Percentiles rank a stretch among this genome's conserved stretches.
These are phyloP conservation scores for Drymonia ruficornis DNA, from an alignment of 2,888 invertebrate genomes.

Conservation along the genomic window DNA sequence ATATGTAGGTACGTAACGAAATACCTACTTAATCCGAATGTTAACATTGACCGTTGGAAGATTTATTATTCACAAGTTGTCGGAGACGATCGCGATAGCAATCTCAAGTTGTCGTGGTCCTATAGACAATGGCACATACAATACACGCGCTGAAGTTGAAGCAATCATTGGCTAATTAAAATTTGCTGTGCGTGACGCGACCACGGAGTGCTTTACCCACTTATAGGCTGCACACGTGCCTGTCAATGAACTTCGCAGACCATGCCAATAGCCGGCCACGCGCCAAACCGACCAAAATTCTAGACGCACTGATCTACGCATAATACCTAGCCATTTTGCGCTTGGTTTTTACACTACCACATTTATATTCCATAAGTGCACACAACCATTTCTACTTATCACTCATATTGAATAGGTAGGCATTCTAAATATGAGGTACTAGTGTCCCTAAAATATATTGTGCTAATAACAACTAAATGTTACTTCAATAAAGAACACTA, in stretches of 20 bases:
- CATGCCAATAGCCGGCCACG: slow-evolving; percentile 61
- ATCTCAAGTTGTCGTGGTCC: slow-evolving; percentile 62
- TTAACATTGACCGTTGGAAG: slow-evolving; percentile 48
- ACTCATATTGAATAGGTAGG: not conserved
- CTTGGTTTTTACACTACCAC: not conserved
- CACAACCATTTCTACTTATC: not conserved
- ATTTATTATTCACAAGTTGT: slow-evolving; percentile 67
- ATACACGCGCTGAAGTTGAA: slow-evolving; percentile 60
- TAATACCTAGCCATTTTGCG: not conserved
- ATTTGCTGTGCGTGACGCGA: slow-evolving; percentile 80
- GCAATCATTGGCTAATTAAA: slow-evolving; percentile 80
- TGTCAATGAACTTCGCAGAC: slow-evolving; percentile 81
- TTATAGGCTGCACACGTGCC: slow-evolving; percentile 81
- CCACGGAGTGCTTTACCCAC: slow-evolving; percentile 73
- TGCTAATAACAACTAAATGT: too few species aligned
- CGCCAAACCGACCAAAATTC: slow-evolving; percentile 52
- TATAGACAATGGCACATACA: slow-evolving; percentile 60
- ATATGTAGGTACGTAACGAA: slow-evolving; percentile 17
- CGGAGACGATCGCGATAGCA: slow-evolving; percentile 59
- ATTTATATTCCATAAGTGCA: not conserved
- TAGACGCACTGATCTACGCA: slow-evolving; percentile 28
- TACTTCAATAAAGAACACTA: not conserved
- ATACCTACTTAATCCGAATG: slow-evolving; percentile 17
- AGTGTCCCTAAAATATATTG: too few species aligned
- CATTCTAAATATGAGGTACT: too few species aligned